Conservation (phyloP, 2,797 vertebrate genomes). For the Lepilemur septentrionalis region DNA sequence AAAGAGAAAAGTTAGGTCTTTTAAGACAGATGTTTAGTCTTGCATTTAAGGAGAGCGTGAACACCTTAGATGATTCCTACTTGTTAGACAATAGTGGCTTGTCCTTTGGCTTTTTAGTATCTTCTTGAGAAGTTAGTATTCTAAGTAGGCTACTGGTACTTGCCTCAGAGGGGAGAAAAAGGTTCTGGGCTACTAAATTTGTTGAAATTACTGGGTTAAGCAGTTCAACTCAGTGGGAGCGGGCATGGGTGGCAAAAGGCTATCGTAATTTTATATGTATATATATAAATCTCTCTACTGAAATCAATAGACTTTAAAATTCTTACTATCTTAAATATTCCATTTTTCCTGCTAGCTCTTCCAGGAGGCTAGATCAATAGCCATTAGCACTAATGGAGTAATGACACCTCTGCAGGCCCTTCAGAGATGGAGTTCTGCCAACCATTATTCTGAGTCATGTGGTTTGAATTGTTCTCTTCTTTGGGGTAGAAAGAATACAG, state of each 20-base stretch:
- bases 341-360: neutral
- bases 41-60: neutral
- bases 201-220: slow-evolving; percentile 26
- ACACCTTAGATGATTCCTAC: neutral
- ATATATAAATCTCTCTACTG: neutral
- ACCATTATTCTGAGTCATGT: neutral
- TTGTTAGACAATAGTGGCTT: neutral
- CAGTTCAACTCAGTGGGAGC: neutral
- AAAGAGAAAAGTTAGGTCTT: neutral
- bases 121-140: slow-evolving; percentile 20
- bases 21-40: neutral
- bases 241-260: neutral
- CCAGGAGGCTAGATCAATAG: slow-evolving; percentile 75
- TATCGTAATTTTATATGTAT: neutral
- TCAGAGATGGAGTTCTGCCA: slow-evolving; percentile 70
- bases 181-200: neutral
- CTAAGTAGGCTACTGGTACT: slow-evolving; percentile 28
- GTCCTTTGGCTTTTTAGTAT: slow-evolving; percentile 42
- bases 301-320: neutral
- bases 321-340: slow-evolving; percentile 24
- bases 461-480: slow-evolving; percentile 44
- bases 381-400: slow-evolving; percentile 77
- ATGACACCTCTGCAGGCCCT: slow-evolving; percentile 33
- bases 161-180: neutral
- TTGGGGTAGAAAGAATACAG: neutral